Base-by-base conservation (phyloP, 1,140 invertebrate species). In the Riptortus pedestris region DNA sequence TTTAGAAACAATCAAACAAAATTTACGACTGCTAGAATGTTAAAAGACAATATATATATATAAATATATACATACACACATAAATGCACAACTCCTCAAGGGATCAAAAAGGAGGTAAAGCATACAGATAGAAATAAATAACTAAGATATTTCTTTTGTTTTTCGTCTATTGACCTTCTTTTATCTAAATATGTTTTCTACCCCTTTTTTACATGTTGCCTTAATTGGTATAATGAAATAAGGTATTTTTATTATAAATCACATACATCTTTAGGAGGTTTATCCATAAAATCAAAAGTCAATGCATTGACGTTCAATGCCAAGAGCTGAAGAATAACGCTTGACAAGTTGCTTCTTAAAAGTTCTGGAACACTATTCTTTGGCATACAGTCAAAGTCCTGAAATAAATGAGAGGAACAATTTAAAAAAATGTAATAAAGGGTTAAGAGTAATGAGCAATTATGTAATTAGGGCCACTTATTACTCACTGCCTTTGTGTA, bases 251-350 rank as follows among this genome's bases (percentile, higher is more conserved):
- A 51, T 24, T 18, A 63, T 14, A 63, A 27, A 63, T 12, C 61
- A 63, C 63, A 63, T 65, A 71, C 78, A 62, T 90, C 85, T 20
- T 77, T 78, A 0, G 87, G 80, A 0, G 94, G 93, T 72, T 85
- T 83, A 72, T 96, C 91, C 71, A 97, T 86, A 69, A 96, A 93
- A 73, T 96, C 91, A 78, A 97, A 98, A 27, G 81, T 84, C 4
- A 80, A 75, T 26, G 91, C 83, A 73, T 89, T 82, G 28, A 96
- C 83, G 16, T 88, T 90, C 65, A 96, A 79, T 0, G 91, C 87
- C 60, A 96, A 75, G 27, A 97, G 75, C 71, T 96, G 89, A 48
- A 96, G 73, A 27, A 90, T 78, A 2, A 90, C 85, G 65, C 84
- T 83, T 2, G 85, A 78, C 28, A 93, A 74, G 57, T 86, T 88